Conservation (phyloP, 2,113 vertebrate genomes). For the Fulica atra region DNA sequence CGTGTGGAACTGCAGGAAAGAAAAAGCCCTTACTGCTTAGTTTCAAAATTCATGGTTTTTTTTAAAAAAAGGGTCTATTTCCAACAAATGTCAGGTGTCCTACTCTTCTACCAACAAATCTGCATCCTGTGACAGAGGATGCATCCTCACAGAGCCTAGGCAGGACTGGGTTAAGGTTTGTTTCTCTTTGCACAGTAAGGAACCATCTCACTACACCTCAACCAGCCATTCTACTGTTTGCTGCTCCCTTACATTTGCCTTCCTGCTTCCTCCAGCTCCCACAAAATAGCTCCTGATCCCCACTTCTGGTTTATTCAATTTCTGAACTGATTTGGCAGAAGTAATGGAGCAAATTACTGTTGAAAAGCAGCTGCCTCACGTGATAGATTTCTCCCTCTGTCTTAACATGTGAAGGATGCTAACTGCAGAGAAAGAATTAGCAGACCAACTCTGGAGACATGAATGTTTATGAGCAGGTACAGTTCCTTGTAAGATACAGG, state of each 20-base stretch:
- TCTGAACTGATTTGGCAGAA: background rate
- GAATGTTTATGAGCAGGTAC: background rate
- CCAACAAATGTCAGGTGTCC: background rate
- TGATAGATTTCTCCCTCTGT: background rate
- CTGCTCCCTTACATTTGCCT: background rate
- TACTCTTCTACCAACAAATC: background rate
- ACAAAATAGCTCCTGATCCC: background rate
- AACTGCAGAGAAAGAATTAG: background rate
- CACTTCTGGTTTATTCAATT: background rate
- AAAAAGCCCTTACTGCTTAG: background rate
- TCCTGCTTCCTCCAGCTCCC: background rate
- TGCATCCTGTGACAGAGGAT: background rate
- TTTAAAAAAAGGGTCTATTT: background rate
- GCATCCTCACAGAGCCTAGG: background rate
- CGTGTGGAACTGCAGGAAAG: background rate
- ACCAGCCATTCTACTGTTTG: background rate
- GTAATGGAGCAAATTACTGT: background rate
- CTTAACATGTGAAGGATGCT: background rate
- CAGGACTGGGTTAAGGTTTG: background rate
- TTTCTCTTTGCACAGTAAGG: background rate
- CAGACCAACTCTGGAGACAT: background rate
- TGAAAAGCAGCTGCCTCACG: background rate
- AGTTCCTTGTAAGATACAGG: background rate
- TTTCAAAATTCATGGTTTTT: background rate
- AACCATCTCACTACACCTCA: background rate